Percentiles rank a stretch among this genome's conserved stretches.
phyloP scores from a whole-genome alignment of 2,113 vertebrate species.

The Megaptera novaeangliae region DNA sequence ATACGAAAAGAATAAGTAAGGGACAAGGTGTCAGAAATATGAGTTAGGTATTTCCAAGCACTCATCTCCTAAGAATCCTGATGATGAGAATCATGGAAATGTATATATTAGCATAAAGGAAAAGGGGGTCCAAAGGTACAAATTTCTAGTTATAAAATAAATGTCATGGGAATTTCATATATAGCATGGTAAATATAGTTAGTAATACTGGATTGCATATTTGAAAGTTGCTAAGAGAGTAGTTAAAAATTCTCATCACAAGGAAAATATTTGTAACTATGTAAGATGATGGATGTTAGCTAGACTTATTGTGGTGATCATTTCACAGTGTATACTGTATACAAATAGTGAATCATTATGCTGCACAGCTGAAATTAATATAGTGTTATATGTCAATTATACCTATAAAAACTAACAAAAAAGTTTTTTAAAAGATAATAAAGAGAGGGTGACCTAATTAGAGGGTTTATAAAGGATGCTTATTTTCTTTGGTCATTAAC shows the following conservation, averaged over 20 bases:
- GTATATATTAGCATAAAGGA: background rate
- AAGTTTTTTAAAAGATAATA: background rate
- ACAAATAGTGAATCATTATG: background rate
- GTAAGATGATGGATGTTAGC: background rate
- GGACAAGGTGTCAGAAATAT: background rate
- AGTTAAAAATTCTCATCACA: background rate
- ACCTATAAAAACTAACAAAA: background rate
- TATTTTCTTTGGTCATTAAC: background rate
- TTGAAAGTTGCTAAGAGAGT: background rate
- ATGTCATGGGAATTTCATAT: background rate
- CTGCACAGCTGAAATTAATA: background rate
- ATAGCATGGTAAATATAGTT: background rate
- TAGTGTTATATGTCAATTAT: background rate
- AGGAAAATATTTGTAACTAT: background rate
- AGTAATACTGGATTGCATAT: background rate
- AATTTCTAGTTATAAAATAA: background rate
- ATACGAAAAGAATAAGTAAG: background rate
- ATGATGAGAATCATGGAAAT: background rate
- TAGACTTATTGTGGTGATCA: background rate
- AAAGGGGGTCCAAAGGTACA: background rate
- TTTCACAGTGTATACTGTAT: background rate
- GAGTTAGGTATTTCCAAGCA: background rate
- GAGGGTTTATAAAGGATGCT: background rate
- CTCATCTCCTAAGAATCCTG: background rate
- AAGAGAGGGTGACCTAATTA: background rate